Percentiles rank a stretch among this genome's conserved stretches.
Conservation (phyloP, 2,113 vertebrate genomes). For the Prietella phreatophila region DNA sequence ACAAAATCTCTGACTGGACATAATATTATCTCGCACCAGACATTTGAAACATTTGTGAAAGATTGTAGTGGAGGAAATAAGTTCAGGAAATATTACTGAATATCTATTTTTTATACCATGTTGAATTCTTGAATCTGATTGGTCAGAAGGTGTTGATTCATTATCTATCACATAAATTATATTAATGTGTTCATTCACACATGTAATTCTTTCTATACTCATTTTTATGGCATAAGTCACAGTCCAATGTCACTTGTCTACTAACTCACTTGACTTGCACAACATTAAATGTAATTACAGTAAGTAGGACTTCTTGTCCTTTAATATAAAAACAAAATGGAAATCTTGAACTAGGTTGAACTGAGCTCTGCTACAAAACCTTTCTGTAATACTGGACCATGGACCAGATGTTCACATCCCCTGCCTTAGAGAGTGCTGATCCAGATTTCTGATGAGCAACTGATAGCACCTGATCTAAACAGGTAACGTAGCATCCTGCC, state of each 20-base stretch:
- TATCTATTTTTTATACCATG: background rate
- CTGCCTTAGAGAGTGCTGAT: constrained; percentile 52
- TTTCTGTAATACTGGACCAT: background rate
- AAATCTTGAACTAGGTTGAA: too few relatives aligned
- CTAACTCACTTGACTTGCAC: background rate
- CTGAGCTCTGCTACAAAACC: background rate
- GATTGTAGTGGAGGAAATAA: background rate
- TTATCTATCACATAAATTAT: background rate
- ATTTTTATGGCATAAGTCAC: background rate
- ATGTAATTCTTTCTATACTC: background rate
- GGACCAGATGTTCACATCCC: background rate
- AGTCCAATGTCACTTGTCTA: background rate
- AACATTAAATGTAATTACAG: background rate
- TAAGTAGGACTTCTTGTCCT: background rate
- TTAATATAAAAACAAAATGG: background rate
- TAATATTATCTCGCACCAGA: background rate
- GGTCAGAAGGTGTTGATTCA: background rate
- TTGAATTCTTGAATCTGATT: too few relatives aligned
- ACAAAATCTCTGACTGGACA: background rate
- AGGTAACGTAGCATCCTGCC: constrained; percentile 54
- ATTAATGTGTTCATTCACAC: background rate
- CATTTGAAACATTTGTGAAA: background rate
- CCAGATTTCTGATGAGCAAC: constrained; percentile 67
- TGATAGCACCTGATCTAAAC: constrained; percentile 64
- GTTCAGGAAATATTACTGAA: background rate